Evolutionary conservation across 2,888 invertebrate species (phyloP).

Genomic region (Herminia tarsipennalis): DNA sequence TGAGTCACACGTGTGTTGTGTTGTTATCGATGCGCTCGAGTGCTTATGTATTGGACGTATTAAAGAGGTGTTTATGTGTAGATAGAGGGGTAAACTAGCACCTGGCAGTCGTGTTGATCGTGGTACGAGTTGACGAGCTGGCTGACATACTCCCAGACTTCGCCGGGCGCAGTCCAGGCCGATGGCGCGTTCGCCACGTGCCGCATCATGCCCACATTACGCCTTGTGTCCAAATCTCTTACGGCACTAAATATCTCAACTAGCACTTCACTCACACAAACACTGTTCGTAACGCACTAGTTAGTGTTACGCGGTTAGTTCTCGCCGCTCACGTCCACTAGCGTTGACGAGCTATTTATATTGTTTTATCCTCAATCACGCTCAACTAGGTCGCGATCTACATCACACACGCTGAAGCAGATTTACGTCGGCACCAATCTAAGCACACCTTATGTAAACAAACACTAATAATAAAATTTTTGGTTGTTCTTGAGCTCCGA

Average conservation of each 20-base stretch:
- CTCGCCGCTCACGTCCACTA: constrained; percentile 62
- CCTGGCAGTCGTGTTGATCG: constrained; percentile 82
- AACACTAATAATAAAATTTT: constrained; percentile 39
- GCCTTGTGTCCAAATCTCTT: constrained; percentile 43
- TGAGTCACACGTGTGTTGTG: constrained; percentile 65
- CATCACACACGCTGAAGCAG: constrained; percentile 73
- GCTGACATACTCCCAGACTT: constrained; percentile 89
- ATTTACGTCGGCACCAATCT: constrained; percentile 57
- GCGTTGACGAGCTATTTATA: constrained; percentile 83
- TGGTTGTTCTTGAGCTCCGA: constrained; percentile 44
- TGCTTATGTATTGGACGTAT: constrained; percentile 30
- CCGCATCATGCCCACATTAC: constrained; percentile 83
- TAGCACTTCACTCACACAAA: constrained; percentile 46
- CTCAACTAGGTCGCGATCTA: constrained; percentile 82
- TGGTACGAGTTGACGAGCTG: constrained; percentile 87
- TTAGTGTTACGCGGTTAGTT: constrained; percentile 52
- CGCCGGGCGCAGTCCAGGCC: constrained; percentile 84
- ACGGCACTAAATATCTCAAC: constrained; percentile 29
- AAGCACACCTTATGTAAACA: constrained; percentile 63
- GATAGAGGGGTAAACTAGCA: constrained; percentile 42
- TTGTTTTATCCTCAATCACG: constrained; percentile 84
- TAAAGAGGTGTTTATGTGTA: constrained; percentile 14
- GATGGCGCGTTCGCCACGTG: constrained; percentile 75
- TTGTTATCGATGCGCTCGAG: constrained; percentile 55
- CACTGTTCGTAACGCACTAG: constrained; percentile 48